Percentiles rank a stretch among this genome's conserved stretches.
Conservation (phyloP, 1,140 invertebrate species). For the Micrasema longulum region DNA sequence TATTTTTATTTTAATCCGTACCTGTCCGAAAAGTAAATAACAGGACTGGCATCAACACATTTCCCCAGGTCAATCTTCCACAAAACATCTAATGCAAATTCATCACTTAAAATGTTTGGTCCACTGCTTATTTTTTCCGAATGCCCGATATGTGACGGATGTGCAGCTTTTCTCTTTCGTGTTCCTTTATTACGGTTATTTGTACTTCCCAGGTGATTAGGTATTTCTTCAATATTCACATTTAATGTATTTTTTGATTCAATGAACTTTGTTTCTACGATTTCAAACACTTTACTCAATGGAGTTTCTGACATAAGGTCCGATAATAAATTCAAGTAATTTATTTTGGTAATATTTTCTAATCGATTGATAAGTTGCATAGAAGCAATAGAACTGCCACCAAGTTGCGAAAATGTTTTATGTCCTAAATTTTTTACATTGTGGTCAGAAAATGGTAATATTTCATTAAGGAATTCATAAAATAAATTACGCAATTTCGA, state of each 20-base stretch:
- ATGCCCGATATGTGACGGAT: too few relatives aligned
- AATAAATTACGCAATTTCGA: slow-evolving; percentile 17
- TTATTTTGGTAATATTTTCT: slow-evolving; percentile 54
- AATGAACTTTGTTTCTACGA: background rate
- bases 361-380: slow-evolving; percentile 62
- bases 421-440: slow-evolving; percentile 51
- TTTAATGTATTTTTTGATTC: background rate
- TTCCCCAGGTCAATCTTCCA: slow-evolving; percentile 76
- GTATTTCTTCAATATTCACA: background rate
- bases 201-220: background rate
- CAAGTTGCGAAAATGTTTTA: slow-evolving; percentile 60
- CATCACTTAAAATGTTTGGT: too few relatives aligned
- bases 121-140: too few relatives aligned
- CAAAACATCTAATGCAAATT: slow-evolving; percentile 49
- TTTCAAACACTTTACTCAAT: slow-evolving; percentile 7
- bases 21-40: slow-evolving; percentile 67
- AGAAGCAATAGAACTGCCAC: slow-evolving; percentile 66
- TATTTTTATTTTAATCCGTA: too few relatives aligned
- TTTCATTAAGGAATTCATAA: slow-evolving; percentile 17
- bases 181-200: too few relatives aligned
- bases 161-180: too few relatives aligned
- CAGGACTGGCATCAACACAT: slow-evolving; percentile 79
- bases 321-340: slow-evolving; percentile 56
- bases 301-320: slow-evolving; percentile 32
- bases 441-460: background rate